These are phyloP conservation scores for Mimumesa dahlbomi DNA, from an alignment of 2,888 invertebrate species.

Conservation along the genomic window DNA sequence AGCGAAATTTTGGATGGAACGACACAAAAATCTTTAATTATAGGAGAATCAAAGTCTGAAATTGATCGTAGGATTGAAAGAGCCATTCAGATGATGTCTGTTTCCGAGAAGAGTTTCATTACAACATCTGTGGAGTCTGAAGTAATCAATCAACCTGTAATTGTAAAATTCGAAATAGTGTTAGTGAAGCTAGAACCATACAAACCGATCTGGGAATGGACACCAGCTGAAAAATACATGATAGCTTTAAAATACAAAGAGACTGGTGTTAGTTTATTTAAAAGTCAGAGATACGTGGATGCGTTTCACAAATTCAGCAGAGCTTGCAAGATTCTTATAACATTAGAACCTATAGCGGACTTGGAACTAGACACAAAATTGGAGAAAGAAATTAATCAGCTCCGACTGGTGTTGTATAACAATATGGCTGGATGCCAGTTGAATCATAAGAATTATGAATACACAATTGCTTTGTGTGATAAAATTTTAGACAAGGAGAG, in stretches of 20 bases:
- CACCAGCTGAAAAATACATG: slow-evolving; percentile 82
- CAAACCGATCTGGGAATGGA: slow-evolving; percentile 83
- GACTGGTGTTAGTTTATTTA: slow-evolving; percentile 85
- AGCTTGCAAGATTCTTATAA: slow-evolving; percentile 87
- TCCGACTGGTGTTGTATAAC: slow-evolving; percentile 87
- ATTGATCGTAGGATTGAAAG: slow-evolving; percentile 83
- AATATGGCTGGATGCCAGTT: slow-evolving; percentile 92
- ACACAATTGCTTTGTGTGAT: slow-evolving; percentile 84
- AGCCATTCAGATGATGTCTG: slow-evolving; percentile 82
- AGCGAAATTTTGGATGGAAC: slow-evolving; percentile 77
- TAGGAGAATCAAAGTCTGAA: slow-evolving; percentile 81
- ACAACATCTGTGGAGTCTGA: slow-evolving; percentile 75
- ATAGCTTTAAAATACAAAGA: slow-evolving; percentile 82
- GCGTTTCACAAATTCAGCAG: slow-evolving; percentile 89
- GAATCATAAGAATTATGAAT: slow-evolving; percentile 85
- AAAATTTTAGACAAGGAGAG: slow-evolving; percentile 80
- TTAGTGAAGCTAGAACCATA: slow-evolving; percentile 80
- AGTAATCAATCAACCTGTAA: slow-evolving; percentile 22
- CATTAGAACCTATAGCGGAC: slow-evolving; percentile 82
- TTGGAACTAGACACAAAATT: slow-evolving; percentile 81
- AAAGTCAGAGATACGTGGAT: slow-evolving; percentile 83
- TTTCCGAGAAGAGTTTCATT: slow-evolving; percentile 80
- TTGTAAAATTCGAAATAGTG: slow-evolving; percentile 80
- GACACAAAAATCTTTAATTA: slow-evolving; percentile 67
- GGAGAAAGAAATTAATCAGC: slow-evolving; percentile 80